phyloP scores from a whole-genome alignment of 1,140 invertebrate species.

The Anastrepha obliqua region DNA sequence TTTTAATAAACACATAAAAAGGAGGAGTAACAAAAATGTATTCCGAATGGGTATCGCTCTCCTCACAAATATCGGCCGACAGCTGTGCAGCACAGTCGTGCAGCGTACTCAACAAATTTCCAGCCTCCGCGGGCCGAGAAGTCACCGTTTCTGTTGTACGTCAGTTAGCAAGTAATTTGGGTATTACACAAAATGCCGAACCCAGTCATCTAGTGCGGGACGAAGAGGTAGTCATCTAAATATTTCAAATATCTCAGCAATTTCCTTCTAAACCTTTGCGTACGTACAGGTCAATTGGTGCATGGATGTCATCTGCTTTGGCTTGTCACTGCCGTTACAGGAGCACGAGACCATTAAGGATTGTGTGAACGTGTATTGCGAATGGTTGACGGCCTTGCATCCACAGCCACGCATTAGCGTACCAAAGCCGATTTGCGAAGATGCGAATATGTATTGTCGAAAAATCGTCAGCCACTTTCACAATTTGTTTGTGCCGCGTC shows the following conservation, averaged over 20 bases:
- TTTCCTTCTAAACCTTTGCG: not conserved
- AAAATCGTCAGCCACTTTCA: conserved; percentile 95
- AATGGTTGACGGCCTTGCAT: conserved; percentile 93
- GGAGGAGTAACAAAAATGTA: conserved; percentile 78
- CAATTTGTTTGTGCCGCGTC: conserved; percentile 95
- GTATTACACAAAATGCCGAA: conserved; percentile 85
- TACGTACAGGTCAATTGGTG: conserved; percentile 70
- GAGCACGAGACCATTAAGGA: conserved; percentile 96
- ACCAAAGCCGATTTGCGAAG: conserved; percentile 89
- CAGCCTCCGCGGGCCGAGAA: conserved; percentile 84
- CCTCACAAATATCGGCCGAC: conserved; percentile 80
- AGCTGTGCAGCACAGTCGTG: conserved; percentile 80
- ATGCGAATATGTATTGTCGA: conserved; percentile 93
- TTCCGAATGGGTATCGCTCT: conserved; percentile 89
- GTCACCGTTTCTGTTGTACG: conserved; percentile 89
- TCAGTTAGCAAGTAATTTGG: conserved; percentile 85
- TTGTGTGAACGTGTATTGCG: conserved; percentile 97
- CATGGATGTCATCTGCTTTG: conserved; percentile 88
- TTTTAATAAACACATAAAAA: not conserved
- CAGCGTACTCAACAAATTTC: conserved; percentile 92
- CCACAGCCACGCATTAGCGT: conserved; percentile 88
- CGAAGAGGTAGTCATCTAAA: conserved; percentile 79
- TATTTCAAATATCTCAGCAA: not conserved
- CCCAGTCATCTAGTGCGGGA: conserved; percentile 85
- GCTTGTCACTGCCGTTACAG: conserved; percentile 89